These are phyloP conservation scores for Sicus ferrugineus DNA, from an alignment of 2,888 invertebrate species.

Conservation along the genomic window DNA sequence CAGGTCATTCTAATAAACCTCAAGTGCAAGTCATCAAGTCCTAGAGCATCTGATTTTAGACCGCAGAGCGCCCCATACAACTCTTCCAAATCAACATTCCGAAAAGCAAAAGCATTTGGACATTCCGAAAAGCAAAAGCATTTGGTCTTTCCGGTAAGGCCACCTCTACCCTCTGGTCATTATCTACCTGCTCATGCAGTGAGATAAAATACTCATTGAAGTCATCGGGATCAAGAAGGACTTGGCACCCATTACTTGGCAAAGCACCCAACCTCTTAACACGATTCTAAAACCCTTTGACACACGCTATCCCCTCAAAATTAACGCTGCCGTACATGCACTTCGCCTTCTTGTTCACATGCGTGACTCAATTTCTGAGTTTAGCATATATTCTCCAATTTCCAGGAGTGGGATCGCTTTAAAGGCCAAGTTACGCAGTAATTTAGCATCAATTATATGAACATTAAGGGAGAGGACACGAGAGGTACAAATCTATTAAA, in stretches of 20 bases:
- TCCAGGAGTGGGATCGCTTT: neutral
- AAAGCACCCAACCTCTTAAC: neutral
- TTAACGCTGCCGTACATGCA: neutral
- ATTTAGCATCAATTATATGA: too few species aligned
- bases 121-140: too few species aligned
- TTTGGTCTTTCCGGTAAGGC: too few species aligned
- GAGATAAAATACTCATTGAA: neutral
- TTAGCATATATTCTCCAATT: neutral
- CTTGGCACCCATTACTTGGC: neutral
- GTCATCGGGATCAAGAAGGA: neutral
- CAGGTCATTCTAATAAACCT: neutral
- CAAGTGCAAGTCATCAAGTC: neutral
- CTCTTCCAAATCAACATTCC: too few species aligned
- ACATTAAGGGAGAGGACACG: too few species aligned
- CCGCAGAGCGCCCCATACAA: neutral
- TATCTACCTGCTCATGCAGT: too few species aligned
- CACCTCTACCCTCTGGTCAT: too few species aligned
- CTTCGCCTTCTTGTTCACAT: neutral
- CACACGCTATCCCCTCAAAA: neutral
- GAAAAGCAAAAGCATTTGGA: too few species aligned
- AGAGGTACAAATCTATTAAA: too few species aligned
- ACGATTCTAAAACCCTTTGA: neutral
- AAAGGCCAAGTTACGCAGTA: neutral
- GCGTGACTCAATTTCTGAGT: neutral
- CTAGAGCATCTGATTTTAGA: too few species aligned